Evolutionary conservation across 2,888 invertebrate genomes (phyloP).

Genomic region (Agrotis segetum): DNA sequence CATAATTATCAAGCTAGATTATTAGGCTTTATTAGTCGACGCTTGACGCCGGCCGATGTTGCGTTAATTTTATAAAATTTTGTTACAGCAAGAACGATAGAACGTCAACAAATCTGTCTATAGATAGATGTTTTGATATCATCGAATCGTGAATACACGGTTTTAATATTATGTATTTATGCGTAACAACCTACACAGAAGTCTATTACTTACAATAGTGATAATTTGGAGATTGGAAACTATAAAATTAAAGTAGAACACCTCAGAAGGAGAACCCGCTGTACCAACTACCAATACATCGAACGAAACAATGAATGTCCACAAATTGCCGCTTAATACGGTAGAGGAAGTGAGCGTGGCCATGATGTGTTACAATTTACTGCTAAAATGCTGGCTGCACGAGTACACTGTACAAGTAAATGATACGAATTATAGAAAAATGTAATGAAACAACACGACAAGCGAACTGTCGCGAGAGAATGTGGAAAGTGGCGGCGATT

Average conservation of each 20-base stretch:
- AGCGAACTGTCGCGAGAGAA: constrained; percentile 43
- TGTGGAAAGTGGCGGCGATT: constrained; percentile 55
- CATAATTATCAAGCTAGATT: constrained; percentile 69
- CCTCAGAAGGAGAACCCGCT: too few relatives aligned
- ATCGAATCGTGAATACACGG: constrained; percentile 6
- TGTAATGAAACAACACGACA: constrained; percentile 50
- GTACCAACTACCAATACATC: constrained; percentile 1
- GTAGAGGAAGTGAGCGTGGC: constrained; percentile 77
- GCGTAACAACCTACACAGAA: neutral
- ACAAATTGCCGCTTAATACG: constrained; percentile 33
- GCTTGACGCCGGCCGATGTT: constrained; percentile 49
- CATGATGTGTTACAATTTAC: constrained; percentile 63
- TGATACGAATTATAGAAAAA: constrained; percentile 52
- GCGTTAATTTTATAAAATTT: constrained; percentile 70
- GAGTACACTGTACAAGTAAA: constrained; percentile 34
- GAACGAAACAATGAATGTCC: constrained; percentile 25
- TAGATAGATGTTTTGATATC: constrained; percentile 23
- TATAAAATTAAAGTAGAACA: constrained; percentile 1
- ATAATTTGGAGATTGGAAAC: constrained; percentile 12
- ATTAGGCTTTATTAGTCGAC: constrained; percentile 62
- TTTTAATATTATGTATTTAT: constrained; percentile 15
- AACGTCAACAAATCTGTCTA: constrained; percentile 48
- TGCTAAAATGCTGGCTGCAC: constrained; percentile 32
- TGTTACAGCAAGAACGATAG: constrained; percentile 53
- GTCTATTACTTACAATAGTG: constrained; percentile 15